Evolutionary conservation across 2,113 vertebrate species (phyloP).

Genomic region (Turdus rufiventris): DNA sequence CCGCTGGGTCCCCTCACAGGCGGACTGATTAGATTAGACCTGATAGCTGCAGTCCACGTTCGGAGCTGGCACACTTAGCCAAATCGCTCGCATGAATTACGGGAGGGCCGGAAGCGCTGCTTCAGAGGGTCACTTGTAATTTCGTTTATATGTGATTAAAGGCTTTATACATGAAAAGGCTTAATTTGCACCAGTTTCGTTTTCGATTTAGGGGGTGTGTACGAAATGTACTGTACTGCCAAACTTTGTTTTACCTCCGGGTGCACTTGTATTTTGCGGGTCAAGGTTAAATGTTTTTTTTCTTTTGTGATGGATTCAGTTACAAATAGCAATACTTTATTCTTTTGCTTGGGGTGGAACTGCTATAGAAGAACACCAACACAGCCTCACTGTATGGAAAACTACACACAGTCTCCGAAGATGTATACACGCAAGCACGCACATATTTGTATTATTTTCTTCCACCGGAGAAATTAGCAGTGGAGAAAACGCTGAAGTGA

Average conservation of each 20-base stretch:
- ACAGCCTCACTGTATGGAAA: background rate
- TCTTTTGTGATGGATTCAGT: background rate
- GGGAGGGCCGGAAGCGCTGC: background rate
- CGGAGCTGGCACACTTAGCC: background rate
- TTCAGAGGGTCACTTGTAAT: conserved; percentile 22
- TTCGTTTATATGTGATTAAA: conserved; percentile 10
- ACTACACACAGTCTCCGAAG: background rate
- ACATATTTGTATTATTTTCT: background rate
- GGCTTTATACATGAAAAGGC: background rate
- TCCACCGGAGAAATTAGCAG: background rate
- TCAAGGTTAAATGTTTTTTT: background rate
- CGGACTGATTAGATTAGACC: conserved; percentile 37
- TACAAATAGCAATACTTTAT: background rate
- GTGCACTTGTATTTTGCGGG: background rate
- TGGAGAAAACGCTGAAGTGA: background rate
- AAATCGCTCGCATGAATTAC: background rate
- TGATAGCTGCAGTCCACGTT: background rate
- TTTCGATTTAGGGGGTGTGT: background rate
- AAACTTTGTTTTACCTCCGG: conserved; percentile 16
- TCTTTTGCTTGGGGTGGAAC: background rate
- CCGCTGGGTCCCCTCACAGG: conserved; percentile 38
- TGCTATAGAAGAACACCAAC: background rate
- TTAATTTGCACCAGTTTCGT: background rate
- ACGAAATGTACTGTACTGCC: background rate
- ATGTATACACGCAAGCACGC: fast-evolving